A percentile compares a stretch with the other conserved stretches of the same genome.
Evolutionary conservation across 2,113 vertebrate genomes (phyloP).

Genomic region (Cygnus atratus): DNA sequence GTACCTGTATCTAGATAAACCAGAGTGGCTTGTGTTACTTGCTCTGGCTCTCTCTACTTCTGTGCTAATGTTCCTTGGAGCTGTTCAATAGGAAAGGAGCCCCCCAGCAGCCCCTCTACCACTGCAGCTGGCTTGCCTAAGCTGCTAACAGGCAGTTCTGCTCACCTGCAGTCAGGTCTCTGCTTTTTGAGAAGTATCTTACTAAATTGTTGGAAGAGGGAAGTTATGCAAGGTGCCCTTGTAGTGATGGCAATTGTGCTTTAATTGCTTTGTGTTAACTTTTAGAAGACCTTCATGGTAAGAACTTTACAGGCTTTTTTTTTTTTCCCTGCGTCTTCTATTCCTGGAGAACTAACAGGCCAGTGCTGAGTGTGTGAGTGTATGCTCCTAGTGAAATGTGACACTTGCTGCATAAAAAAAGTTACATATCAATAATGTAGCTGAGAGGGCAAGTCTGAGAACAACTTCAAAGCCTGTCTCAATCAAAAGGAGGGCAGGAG

Average conservation of each 20-base stretch:
- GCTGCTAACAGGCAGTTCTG: background rate
- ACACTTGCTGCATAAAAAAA: background rate
- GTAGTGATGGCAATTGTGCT: background rate
- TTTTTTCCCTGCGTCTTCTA: background rate
- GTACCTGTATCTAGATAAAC: slow-evolving; percentile 87
- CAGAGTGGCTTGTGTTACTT: slow-evolving; percentile 23
- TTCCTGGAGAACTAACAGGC: background rate
- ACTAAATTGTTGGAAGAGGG: fast-evolving
- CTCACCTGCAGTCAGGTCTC: too few relatives aligned
- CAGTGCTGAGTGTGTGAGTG: too few relatives aligned
- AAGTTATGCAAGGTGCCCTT: background rate
- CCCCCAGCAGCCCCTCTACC: background rate
- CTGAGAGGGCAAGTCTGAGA: background rate
- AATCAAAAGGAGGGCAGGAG: fast-evolving
- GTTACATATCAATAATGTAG: fast-evolving
- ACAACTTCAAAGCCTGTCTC: fast-evolving
- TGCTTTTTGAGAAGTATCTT: background rate
- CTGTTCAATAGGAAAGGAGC: background rate
- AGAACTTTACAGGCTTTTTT: background rate
- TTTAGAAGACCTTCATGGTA: fast-evolving
- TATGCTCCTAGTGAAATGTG: fast-evolving
- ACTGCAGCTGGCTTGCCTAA: background rate
- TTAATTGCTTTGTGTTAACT: too few relatives aligned
- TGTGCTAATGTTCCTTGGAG: background rate
- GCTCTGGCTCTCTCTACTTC: background rate